phyloP scores from a whole-genome alignment of 2,888 invertebrate species.

The Ommatoiulus sabulosus region DNA sequence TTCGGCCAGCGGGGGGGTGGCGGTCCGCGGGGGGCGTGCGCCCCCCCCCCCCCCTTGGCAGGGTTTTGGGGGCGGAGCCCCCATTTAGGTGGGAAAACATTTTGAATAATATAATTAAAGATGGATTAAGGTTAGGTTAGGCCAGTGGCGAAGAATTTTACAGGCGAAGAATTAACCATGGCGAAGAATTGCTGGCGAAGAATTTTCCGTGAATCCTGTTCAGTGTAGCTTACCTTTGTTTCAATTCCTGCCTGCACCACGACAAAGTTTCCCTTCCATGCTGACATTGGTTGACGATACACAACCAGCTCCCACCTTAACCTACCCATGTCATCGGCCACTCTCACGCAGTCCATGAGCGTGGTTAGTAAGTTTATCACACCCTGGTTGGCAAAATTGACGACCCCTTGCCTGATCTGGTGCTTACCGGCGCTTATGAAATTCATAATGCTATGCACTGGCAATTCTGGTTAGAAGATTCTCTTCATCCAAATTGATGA shows the following conservation, averaged over 20 bases:
- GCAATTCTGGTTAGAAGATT: background rate
- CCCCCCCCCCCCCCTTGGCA: too few relatives aligned
- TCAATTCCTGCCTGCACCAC: conserved; percentile 49
- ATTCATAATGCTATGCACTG: background rate
- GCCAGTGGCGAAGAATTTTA: too few relatives aligned
- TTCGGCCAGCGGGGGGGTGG: too few relatives aligned
- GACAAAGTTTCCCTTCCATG: background rate
- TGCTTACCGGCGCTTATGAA: background rate
- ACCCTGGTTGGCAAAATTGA: background rate
- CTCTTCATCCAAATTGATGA: conserved; percentile 1
- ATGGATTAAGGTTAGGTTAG: too few relatives aligned
- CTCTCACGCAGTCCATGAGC: background rate
- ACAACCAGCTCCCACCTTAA: background rate
- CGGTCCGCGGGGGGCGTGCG: too few relatives aligned
- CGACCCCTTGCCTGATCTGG: background rate
- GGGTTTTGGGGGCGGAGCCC: too few relatives aligned
- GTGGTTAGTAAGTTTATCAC: background rate
- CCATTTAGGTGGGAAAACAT: too few relatives aligned
- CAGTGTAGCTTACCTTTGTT: conserved; percentile 58
- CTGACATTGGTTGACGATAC: background rate
- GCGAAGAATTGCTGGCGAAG: too few relatives aligned
- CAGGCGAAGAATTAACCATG: too few relatives aligned
- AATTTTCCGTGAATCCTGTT: too few relatives aligned
- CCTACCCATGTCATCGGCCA: background rate
- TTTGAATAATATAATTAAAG: too few relatives aligned